A percentile compares a stretch with the other conserved stretches of the same genome.
These are phyloP conservation scores for Matsumurasca onukii DNA, from an alignment of 1,140 invertebrate species.

Conservation along the genomic window DNA sequence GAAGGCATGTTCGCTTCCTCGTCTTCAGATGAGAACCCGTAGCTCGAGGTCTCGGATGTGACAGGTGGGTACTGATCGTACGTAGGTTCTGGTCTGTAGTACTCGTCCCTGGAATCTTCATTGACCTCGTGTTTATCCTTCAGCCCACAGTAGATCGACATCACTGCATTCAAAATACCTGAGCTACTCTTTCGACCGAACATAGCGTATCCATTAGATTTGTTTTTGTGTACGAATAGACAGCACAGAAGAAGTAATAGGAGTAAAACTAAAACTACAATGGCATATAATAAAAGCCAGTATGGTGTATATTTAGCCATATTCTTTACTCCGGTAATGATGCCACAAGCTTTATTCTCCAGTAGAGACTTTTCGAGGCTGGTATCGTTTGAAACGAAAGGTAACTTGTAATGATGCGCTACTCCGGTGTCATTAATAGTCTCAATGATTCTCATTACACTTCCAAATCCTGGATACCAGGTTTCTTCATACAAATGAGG, in stretches of 20 bases:
- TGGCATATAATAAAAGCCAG: neutral
- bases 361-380: neutral
- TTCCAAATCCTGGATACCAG: constrained; percentile 40
- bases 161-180: constrained; percentile 14
- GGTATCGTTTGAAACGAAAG: neutral
- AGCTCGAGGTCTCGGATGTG: no score
- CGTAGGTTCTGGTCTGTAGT: no score
- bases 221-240: neutral
- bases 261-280: neutral
- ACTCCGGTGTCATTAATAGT: constrained; percentile 34
- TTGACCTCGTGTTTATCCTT: constrained; percentile 9
- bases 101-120: neutral
- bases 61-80: no score
- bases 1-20: no score
- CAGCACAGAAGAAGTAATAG: neutral
- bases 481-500: constrained; percentile 38
- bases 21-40: no score
- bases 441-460: constrained; percentile 39
- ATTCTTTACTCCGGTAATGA: neutral
- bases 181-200: constrained; percentile 1
- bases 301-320: neutral
- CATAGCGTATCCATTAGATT: neutral
- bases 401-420: neutral
- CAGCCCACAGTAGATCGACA: constrained; percentile 12
- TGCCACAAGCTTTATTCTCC: neutral